A percentile compares a stretch with the other conserved stretches of the same genome.
These are phyloP conservation scores for Ophioninae sp. DNA, from an alignment of 2,888 invertebrate genomes.

Conservation along the genomic window DNA sequence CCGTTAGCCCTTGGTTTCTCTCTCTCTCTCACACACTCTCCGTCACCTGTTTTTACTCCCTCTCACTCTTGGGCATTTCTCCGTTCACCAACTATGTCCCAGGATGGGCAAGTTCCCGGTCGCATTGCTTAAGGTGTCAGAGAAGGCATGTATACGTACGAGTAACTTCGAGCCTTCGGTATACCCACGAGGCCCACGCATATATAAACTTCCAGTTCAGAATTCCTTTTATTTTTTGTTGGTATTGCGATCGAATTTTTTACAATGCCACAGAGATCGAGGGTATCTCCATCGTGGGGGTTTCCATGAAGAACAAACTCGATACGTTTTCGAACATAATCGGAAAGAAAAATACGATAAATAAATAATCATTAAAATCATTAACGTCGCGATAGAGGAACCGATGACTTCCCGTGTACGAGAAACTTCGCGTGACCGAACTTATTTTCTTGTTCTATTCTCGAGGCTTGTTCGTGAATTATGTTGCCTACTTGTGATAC, in stretches of 20 bases:
- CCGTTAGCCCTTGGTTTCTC: constrained; percentile 20
- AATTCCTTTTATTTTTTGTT: not conserved
- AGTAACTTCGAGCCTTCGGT: constrained; percentile 23
- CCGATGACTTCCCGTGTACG: constrained; percentile 16
- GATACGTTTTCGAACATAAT: not conserved
- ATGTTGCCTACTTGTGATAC: constrained; percentile 19
- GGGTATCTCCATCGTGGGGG: constrained; percentile 28
- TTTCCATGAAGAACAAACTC: constrained; percentile 44
- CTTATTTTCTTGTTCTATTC: constrained; percentile 29
- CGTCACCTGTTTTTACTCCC: not conserved
- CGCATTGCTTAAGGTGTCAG: constrained; percentile 39
- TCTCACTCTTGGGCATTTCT: constrained; percentile 35
- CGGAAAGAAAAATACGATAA: constrained; percentile 14
- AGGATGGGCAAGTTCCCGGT: constrained; percentile 25
- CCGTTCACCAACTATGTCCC: constrained; percentile 28
- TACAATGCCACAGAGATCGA: constrained; percentile 19
- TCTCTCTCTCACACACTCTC: constrained; percentile 29
- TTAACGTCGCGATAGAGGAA: constrained; percentile 1
- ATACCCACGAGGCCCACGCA: constrained; percentile 34
- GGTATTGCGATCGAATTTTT: constrained; percentile 56
- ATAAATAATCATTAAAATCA: constrained; percentile 5
- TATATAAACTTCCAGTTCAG: not conserved
- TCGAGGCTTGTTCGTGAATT: constrained; percentile 11
- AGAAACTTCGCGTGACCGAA: constrained; percentile 33
- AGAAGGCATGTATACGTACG: constrained; percentile 26